Base-by-base conservation (phyloP, 2,113 vertebrate species). In the Okapia johnstoni region DNA sequence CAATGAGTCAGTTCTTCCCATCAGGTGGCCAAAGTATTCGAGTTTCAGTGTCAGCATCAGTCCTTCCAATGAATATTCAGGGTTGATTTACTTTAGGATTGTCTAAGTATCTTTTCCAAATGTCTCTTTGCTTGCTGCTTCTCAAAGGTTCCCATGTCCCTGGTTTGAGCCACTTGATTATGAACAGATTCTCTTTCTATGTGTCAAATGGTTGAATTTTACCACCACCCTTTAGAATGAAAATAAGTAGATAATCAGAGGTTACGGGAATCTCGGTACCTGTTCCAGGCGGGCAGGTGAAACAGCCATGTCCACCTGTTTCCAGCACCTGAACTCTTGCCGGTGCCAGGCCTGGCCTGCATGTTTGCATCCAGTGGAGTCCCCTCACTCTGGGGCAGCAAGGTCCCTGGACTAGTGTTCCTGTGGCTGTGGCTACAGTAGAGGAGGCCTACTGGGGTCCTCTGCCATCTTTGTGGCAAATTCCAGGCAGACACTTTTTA, bases 401-500 rank as follows among this genome's bases (percentile, higher is more conserved):
- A 54, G 52, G 52, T 10, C 66, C 8, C 12, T 2, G 15, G 25
- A 13, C 28, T 6, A 1, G 7, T 0, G 33, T 15, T 21, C 15
- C 63, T 4, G 1, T 1, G 40, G 48, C 48, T 26, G 26, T 2
- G 1, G 3, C 17, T 25, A 12, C 55, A 48, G 63, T 19, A 5
- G 1, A 16, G 16, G 30, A 5, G 25, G 21, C 26, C 28, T 36
- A 15, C 13, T 1, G 19, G 58, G 30, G 30, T 52, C 40, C 8
- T 36, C 21, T 15, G 9, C 26, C 25, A 17, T 6, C 54, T 6
- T 1, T 7, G 50, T 1, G 25, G 43, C 17, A 4, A 15, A 17
- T 1, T 1, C 33, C 0, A 7, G 5, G 14, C 3, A 12, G 43
- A 36, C 1, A 1, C 2, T 1, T 43, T 40, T 23, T 28, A 14